Evolutionary conservation across 2,797 vertebrate genomes (phyloP).

Genomic region (Austrolebias charrua): DNA sequence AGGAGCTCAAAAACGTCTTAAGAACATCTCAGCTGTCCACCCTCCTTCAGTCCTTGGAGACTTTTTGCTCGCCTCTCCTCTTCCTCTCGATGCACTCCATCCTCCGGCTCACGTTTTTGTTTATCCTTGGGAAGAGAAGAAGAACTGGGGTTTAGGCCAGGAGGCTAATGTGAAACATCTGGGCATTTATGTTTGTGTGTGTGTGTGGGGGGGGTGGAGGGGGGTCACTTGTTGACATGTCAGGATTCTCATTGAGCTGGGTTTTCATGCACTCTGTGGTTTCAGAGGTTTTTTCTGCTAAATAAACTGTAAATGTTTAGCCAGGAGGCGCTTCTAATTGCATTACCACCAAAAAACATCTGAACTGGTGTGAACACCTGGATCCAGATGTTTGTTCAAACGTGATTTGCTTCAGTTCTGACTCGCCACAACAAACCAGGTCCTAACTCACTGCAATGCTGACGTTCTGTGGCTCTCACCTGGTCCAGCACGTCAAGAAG

Average conservation of each 20-base stretch:
- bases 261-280: neutral
- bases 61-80: constrained; percentile 22
- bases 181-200: constrained; percentile 18
- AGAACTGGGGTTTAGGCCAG: constrained; percentile 48
- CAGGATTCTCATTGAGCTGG: constrained; percentile 12
- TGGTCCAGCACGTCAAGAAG: constrained; percentile 74
- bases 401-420: too few relatives aligned
- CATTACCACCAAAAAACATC: constrained; percentile 10
- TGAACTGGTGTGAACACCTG: neutral
- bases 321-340: neutral
- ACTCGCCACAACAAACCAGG: neutral
- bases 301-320: constrained; percentile 11
- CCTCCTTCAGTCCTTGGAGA: constrained; percentile 11
- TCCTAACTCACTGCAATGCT: neutral
- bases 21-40: constrained; percentile 20
- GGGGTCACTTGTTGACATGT: constrained; percentile 25
- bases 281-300: constrained; percentile 5
- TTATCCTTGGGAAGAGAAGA: constrained; percentile 58
- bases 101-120: constrained; percentile 61
- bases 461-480: constrained; percentile 46
- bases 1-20: constrained; percentile 39
- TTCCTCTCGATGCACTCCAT: constrained; percentile 58
- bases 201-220: constrained; percentile 1
- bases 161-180: constrained; percentile 62
- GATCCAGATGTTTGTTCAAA: neutral